These are phyloP conservation scores for Saccostrea cuccullata DNA, from an alignment of 1,140 invertebrate genomes.

Conservation along the genomic window DNA sequence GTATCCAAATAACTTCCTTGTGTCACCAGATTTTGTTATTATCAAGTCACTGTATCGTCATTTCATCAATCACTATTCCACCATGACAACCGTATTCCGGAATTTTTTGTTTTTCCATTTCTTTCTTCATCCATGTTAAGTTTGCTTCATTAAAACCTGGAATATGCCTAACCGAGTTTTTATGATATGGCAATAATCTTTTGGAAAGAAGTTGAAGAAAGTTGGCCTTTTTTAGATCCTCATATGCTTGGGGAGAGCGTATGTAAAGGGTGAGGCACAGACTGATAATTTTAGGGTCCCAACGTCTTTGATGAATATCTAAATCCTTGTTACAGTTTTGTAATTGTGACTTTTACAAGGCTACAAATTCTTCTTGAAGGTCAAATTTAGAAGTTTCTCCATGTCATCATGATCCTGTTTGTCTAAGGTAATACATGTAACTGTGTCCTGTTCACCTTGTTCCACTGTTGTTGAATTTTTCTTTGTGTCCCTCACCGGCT, in stretches of 20 bases:
- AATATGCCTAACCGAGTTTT: constrained; percentile 49
- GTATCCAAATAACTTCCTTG: constrained; percentile 44
- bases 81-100: constrained; percentile 40
- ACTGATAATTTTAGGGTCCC: constrained; percentile 49
- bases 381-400: neutral
- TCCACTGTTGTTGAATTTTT: neutral
- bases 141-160: constrained; percentile 42
- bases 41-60: constrained; percentile 44
- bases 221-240: constrained; percentile 39
- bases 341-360: constrained; percentile 38
- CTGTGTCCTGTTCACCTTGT: neutral
- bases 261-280: constrained; percentile 40
- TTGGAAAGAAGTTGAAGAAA: constrained; percentile 48
- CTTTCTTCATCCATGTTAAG: constrained; percentile 49
- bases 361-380: constrained; percentile 32
- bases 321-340: constrained; percentile 37
- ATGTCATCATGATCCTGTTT: neutral
- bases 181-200: constrained; percentile 48
- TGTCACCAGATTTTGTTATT: constrained; percentile 43
- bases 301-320: constrained; percentile 24
- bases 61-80: constrained; percentile 43
- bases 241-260: constrained; percentile 32
- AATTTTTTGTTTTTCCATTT: constrained; percentile 42
- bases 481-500: neutral
- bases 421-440: neutral